Evolutionary conservation across 2,888 invertebrate species (phyloP).

Genomic region (Vesta saturnalis): DNA sequence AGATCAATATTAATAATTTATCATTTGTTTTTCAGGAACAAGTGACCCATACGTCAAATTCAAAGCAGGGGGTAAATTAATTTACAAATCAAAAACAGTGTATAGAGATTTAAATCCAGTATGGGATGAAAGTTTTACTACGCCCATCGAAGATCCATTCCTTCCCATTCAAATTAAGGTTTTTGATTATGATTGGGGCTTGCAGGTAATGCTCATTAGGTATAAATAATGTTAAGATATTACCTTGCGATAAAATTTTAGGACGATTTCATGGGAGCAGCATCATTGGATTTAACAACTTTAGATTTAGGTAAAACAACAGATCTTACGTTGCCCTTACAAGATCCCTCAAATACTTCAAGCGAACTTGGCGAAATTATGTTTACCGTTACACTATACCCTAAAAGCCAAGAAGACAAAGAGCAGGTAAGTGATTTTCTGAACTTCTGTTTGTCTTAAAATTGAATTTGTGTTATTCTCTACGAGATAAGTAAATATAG

Average conservation of each 20-base stretch:
- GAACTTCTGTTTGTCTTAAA: slow-evolving; percentile 2
- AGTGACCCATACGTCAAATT: slow-evolving; percentile 99
- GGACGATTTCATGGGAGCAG: slow-evolving; percentile 98
- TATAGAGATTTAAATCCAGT: slow-evolving; percentile 94
- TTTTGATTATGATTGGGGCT: slow-evolving; percentile 97
- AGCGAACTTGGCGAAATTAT: slow-evolving; percentile 83
- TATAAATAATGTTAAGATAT: not conserved
- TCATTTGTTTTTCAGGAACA: slow-evolving; percentile 75
- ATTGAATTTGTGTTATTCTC: not conserved
- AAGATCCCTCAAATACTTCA: slow-evolving; percentile 77
- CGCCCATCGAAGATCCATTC: slow-evolving; percentile 92
- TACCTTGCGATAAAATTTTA: too few relatives aligned
- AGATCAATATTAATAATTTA: not conserved
- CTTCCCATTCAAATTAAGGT: slow-evolving; percentile 89
- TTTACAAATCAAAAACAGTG: slow-evolving; percentile 94
- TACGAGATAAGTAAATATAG: too few relatives aligned
- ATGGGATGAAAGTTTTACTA: slow-evolving; percentile 97
- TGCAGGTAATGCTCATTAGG: slow-evolving; percentile 60
- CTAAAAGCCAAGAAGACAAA: slow-evolving; percentile 93
- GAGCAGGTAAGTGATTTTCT: slow-evolving; percentile 83
- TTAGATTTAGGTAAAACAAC: slow-evolving; percentile 80
- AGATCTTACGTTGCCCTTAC: slow-evolving; percentile 82
- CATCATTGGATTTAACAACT: slow-evolving; percentile 83
- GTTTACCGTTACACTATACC: slow-evolving; percentile 86
- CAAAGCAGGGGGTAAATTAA: slow-evolving; percentile 84